Conservation (phyloP, 2,797 vertebrate genomes). For the Coregonus sp. region DNA sequence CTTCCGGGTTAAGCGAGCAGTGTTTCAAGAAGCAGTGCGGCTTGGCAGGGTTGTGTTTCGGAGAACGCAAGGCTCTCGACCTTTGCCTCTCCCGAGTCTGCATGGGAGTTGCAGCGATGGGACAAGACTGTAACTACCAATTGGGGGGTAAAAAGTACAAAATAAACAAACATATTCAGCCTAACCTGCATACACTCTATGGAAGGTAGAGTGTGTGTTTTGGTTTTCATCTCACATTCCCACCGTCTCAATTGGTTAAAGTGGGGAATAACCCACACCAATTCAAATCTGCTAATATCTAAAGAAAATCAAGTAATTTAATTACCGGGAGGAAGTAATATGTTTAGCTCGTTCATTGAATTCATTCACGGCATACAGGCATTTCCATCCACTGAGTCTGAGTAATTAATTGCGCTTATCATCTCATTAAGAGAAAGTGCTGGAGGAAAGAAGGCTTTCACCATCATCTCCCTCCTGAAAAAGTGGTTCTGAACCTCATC, state of each 20-base stretch:
- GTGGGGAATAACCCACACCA: neutral
- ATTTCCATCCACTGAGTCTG: slow-evolving; percentile 1
- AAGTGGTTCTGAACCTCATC: neutral
- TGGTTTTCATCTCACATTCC: neutral
- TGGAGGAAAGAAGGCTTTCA: neutral
- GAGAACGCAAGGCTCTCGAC: too few relatives aligned
- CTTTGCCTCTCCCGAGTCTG: too few relatives aligned
- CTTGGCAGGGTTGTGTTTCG: too few relatives aligned
- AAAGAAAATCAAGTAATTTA: neutral
- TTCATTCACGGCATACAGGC: neutral
- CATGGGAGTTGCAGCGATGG: too few relatives aligned
- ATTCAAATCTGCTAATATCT: neutral
- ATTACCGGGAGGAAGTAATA: neutral
- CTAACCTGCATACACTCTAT: neutral
- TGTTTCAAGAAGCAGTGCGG: too few relatives aligned
- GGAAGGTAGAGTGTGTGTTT: neutral
- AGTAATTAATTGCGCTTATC: neutral
- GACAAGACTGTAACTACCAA: too few relatives aligned
- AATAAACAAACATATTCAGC: too few relatives aligned
- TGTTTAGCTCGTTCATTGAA: neutral
- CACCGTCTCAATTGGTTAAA: neutral
- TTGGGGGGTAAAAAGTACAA: too few relatives aligned
- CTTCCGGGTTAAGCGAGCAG: too few relatives aligned
- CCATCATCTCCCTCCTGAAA: neutral
- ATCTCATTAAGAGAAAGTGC: neutral